These are phyloP conservation scores for Agonopterix arenella DNA, from an alignment of 2,888 invertebrate species.

Conservation along the genomic window DNA sequence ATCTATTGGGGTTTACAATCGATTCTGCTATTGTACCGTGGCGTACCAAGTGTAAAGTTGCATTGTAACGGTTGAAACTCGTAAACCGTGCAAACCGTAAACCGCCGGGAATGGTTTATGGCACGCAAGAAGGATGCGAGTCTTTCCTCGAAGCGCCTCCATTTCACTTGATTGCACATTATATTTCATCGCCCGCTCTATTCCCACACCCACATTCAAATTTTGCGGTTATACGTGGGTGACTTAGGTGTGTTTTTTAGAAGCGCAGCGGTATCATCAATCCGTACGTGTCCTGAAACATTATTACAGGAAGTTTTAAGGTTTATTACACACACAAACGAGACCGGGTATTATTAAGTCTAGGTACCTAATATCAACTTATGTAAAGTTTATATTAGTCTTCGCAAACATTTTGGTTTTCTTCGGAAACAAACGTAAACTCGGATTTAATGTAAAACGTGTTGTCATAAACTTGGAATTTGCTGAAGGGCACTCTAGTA, in stretches of 20 bases:
- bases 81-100: constrained; percentile 52
- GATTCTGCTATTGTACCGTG: constrained; percentile 5
- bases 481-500: constrained; percentile 18
- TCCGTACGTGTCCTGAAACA: too few relatives aligned
- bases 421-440: too few relatives aligned
- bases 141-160: constrained; percentile 37
- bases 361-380: too few relatives aligned
- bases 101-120: constrained; percentile 47
- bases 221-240: constrained; percentile 11
- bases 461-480: constrained; percentile 22
- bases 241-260: too few relatives aligned
- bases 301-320: too few relatives aligned
- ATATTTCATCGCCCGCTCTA: constrained; percentile 41
- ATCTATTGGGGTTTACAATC: background rate
- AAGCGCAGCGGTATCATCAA: too few relatives aligned
- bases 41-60: constrained; percentile 23
- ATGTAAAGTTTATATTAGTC: too few relatives aligned
- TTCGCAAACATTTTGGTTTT: too few relatives aligned
- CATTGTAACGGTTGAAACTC: constrained; percentile 43
- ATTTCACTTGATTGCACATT: constrained; percentile 59
- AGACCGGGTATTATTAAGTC: too few relatives aligned
- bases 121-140: constrained; percentile 52
- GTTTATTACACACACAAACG: too few relatives aligned
- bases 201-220: constrained; percentile 13
- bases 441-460: constrained; percentile 17